Evolutionary conservation across 1,140 invertebrate species (phyloP), one percentile per base, ranked within the genome.

Genomic region (Dufourea novaeangliae): DNA sequence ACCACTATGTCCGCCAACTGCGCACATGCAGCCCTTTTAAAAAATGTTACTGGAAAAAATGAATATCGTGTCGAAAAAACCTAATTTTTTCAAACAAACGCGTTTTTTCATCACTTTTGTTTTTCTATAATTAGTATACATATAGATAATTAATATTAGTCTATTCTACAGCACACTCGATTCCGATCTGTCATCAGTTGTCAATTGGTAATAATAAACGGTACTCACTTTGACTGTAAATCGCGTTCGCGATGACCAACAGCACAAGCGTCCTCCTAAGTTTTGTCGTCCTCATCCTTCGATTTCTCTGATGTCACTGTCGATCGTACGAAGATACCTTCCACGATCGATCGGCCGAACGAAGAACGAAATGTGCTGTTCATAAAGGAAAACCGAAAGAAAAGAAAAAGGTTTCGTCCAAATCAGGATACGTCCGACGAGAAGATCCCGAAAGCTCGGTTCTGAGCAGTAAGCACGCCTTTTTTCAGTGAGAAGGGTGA

Each of bases 201-300:
- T n/a, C n/a, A 20, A 20, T 59, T 12, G 32, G 10, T 11, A 57
- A 57, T 46, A 11, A 22, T 39, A 34, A 29, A 41, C 0, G 27
- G 14, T 82, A 79, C 83, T 85, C 44, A 85, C 83, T 75, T 27
- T 74, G 82, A 82, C 70, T 66, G 70, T 70, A 82, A 22, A 70
- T 79, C 1, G 25, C 59, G 3, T 50, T 61, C 25, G 68, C 64
- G 39, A 79, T 39, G 37, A 82, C 20, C 25, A 82, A 50, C 34
- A 82, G 6, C n/a, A 59, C 14, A 6, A 74, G 59, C 50, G 52
- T 64, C 54, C 32, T 72, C 68, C 54, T 46, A n/a, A 68, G 34
- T 29, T 27, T 57, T 72, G 76, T 80, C n/a, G 68, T 76, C 25
- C 25, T 10, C n/a, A 37, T 12, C 17, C 29, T 37, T 54, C n/a